Conservation (phyloP, 2,113 vertebrate species). For the Chaenocephalus aceratus region DNA sequence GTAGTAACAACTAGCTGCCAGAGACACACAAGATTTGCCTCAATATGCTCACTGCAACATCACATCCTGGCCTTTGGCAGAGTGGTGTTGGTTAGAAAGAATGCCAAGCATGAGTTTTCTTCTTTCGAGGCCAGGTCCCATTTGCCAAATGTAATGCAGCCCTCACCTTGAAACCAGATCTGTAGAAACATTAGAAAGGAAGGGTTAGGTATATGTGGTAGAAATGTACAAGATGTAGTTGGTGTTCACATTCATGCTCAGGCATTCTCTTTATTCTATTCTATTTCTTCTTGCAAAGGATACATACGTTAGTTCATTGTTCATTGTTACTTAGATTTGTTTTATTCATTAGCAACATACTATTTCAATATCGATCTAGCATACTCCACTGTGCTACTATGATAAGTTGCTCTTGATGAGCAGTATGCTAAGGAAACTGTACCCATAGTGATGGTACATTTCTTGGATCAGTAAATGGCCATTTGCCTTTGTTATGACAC, state of each 20-base stretch:
- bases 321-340: too few relatives aligned
- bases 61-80: slow-evolving; percentile 6
- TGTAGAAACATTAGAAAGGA: not conserved
- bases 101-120: not conserved
- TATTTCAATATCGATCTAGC: too few relatives aligned
- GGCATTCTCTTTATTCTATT: not conserved
- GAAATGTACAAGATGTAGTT: not conserved
- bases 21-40: slow-evolving; percentile 17
- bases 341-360: too few relatives aligned
- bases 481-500: too few relatives aligned
- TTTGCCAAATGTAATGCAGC: not conserved
- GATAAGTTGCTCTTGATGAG: too few relatives aligned
- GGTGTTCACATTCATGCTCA: not conserved
- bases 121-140: not conserved
- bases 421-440: too few relatives aligned
- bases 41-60: slow-evolving; percentile 5
- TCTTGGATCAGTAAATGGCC: too few relatives aligned
- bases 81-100: not conserved
- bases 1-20: slow-evolving; percentile 47
- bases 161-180: not conserved
- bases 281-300: not conserved
- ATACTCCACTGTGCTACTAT: too few relatives aligned
- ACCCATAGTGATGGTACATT: too few relatives aligned
- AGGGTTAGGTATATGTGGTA: not conserved
- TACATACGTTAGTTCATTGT: not conserved